Evolutionary conservation across 2,888 invertebrate species (phyloP), one percentile per base, ranked within the genome.

Genomic region (Actias luna): DNA sequence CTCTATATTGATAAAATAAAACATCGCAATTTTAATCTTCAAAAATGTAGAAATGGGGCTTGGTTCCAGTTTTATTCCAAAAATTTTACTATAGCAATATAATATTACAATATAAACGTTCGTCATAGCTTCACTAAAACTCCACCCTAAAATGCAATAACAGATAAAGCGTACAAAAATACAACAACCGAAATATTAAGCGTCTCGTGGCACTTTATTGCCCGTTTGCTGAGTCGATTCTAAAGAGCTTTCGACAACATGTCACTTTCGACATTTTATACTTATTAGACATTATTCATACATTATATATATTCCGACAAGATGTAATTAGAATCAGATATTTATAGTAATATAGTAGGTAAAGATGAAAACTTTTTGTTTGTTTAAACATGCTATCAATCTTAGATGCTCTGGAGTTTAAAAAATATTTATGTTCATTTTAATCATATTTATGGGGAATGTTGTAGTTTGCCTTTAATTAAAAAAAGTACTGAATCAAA

Each of bases 161-260:
- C 80, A 84, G 87, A 88, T 87, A 87, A 87, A 87, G 81, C 75
- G 71, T 72, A 78, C 76, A 78, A 85, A 82, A 83, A 81, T 76
- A 79, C 46, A 61, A 64, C 69, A 69, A 74, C 69, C 72, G 75
- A 77, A 78, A 76, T 79, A 83, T 83, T 83, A 84, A 85, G 81
- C 72, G 78, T 83, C 79, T 82, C 77, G 73, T 69, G 74, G 70
- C 79, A 67, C 70, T 85, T 84, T 87, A 86, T 85, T 83, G 67
- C 65, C 63, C 65, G 60, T 31, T 55, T 55, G 27, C 35, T 14
- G 58, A 22, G 18, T 22, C 59, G 35, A 63, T 63, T 59, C 57
- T 61, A 27, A 31, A 18, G 14, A 16, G 35, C 59, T 35, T 39
- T 63, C 63, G 63, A 63, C 31, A 59, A 50, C 12, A 25, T 46